A percentile compares a stretch with the other conserved stretches of the same genome.
Evolutionary conservation across 2,888 invertebrate genomes (phyloP).

Genomic region (Hydrotaea cyrtoneurina): DNA sequence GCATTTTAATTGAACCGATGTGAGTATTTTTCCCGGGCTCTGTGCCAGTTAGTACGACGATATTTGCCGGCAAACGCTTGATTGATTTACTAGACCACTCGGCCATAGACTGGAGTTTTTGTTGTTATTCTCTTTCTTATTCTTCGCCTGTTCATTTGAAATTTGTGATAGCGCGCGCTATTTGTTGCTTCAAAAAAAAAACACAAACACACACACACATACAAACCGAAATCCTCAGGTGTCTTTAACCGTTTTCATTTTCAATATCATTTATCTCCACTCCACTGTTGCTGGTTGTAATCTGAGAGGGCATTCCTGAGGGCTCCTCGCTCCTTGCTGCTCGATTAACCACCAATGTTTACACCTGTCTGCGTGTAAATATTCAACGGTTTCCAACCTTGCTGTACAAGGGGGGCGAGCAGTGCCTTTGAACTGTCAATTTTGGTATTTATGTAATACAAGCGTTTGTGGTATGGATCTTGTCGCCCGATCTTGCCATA

Average conservation of each 20-base stretch:
- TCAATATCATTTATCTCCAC: not conserved
- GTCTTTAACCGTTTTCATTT: conserved; percentile 46
- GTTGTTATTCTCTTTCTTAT: not conserved
- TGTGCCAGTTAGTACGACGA: conserved; percentile 69
- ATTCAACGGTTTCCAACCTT: conserved; percentile 49
- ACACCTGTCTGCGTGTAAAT: conserved; percentile 67
- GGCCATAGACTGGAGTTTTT: conserved; percentile 43
- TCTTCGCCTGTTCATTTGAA: not conserved
- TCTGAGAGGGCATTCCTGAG: conserved; percentile 58
- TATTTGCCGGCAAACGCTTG: conserved; percentile 70
- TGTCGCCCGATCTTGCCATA: conserved; percentile 77
- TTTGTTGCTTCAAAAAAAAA: conserved; percentile 53
- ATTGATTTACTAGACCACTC: conserved; percentile 76
- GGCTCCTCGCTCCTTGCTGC: not conserved
- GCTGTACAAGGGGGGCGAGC: not conserved
- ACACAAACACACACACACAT: not conserved
- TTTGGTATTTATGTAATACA: conserved; percentile 63
- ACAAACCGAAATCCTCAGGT: conserved; percentile 61
- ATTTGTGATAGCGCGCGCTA: conserved; percentile 53
- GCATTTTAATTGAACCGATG: conserved; percentile 78
- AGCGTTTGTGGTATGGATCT: conserved; percentile 69
- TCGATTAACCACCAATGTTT: conserved; percentile 41
- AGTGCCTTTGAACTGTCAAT: conserved; percentile 59
- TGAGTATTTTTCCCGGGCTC: conserved; percentile 63
- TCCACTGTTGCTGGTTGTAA: conserved; percentile 28